These are phyloP conservation scores for Tenebrosternarchus preto DNA, from an alignment of 2,113 vertebrate species.

Conservation along the genomic window DNA sequence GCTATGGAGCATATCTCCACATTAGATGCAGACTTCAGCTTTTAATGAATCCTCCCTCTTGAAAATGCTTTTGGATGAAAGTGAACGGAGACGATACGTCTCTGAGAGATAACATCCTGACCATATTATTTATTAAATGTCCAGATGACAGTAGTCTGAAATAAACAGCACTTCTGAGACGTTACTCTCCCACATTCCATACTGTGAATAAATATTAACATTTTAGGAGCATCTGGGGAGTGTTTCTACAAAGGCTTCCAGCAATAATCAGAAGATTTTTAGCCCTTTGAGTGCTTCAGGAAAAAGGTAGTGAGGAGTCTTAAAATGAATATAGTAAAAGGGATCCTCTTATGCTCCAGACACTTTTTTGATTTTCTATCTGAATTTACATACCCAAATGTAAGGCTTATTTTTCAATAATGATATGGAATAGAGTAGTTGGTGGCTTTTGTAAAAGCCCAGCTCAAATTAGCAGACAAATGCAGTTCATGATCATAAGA, in stretches of 20 bases:
- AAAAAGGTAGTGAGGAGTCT: neutral
- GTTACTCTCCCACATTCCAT: neutral
- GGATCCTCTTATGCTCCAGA: too few relatives aligned
- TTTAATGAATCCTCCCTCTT: neutral
- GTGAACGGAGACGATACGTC: neutral
- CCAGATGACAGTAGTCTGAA: neutral
- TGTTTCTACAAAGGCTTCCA: neutral
- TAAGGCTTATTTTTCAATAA: too few relatives aligned
- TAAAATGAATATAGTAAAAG: too few relatives aligned
- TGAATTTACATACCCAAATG: too few relatives aligned
- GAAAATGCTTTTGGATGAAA: slow-evolving; percentile 3
- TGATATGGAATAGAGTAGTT: too few relatives aligned
- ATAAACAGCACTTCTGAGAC: neutral
- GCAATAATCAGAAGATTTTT: neutral
- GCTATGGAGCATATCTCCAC: too few relatives aligned
- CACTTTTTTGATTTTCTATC: too few relatives aligned
- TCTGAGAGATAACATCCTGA: neutral
- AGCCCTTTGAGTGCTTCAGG: neutral
- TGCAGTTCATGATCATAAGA: too few relatives aligned
- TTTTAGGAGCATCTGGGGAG: neutral
- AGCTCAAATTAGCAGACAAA: too few relatives aligned
- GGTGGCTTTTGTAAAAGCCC: too few relatives aligned
- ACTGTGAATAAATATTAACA: neutral
- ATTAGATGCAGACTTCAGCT: neutral
- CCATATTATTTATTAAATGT: neutral